Evolutionary conservation across 2,797 vertebrate species (phyloP).

Genomic region (Pangasius krempfi): DNA sequence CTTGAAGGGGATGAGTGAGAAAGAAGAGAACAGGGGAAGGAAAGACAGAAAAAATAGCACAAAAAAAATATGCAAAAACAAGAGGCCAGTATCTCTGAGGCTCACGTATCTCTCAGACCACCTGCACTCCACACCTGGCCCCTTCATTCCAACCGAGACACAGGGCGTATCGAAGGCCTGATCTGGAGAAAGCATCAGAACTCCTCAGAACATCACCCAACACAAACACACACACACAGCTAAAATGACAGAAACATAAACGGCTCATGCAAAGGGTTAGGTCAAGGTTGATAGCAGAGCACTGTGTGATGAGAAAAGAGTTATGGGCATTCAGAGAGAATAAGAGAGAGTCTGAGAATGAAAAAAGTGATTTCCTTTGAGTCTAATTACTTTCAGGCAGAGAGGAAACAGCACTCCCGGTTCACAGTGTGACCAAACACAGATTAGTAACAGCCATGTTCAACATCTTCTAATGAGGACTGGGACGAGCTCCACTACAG

Average conservation of each 20-base stretch:
- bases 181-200: slow-evolving; percentile 72
- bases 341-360: slow-evolving; percentile 11
- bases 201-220: slow-evolving; percentile 51
- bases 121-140: slow-evolving; percentile 76
- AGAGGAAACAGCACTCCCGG: slow-evolving; percentile 70
- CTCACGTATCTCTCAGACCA: slow-evolving; percentile 67
- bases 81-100: slow-evolving; percentile 61
- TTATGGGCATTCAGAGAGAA: slow-evolving; percentile 22
- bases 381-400: slow-evolving; percentile 72
- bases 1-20: slow-evolving; percentile 38
- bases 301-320: slow-evolving; percentile 28
- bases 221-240: slow-evolving; percentile 41
- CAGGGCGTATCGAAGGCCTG: slow-evolving; percentile 67
- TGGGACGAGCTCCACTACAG: slow-evolving; percentile 57
- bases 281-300: slow-evolving; percentile 23
- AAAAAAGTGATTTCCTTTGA: slow-evolving; percentile 62
- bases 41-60: slow-evolving; percentile 10
- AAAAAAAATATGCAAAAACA: slow-evolving; percentile 13
- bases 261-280: slow-evolving; percentile 37
- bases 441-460: slow-evolving; percentile 68
- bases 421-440: slow-evolving; percentile 63
- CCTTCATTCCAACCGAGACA: slow-evolving; percentile 52
- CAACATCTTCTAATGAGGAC: slow-evolving; percentile 68
- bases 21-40: slow-evolving; percentile 19
- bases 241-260: slow-evolving; percentile 49